Conservation (phyloP, 2,888 invertebrate genomes). For the Drosophila ezoana region DNA sequence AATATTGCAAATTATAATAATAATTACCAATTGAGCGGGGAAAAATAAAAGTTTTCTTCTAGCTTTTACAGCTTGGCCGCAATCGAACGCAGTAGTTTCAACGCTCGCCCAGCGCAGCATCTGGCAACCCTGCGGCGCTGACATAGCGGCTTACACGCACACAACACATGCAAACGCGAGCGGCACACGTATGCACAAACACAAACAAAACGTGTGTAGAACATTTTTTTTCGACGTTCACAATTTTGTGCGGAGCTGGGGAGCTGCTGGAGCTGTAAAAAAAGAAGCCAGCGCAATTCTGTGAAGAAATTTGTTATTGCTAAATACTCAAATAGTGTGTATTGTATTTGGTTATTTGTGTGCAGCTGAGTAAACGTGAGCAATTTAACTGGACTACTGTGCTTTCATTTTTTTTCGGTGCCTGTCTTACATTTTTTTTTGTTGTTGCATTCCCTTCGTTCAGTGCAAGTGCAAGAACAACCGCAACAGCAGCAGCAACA, state of each 20-base stretch:
- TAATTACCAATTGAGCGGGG: background rate
- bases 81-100: background rate
- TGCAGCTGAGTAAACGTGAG: conserved; percentile 19
- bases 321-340: conserved; percentile 13
- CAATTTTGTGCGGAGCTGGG: conserved; percentile 59
- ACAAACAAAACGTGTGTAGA: conserved; percentile 45
- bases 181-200: conserved; percentile 44
- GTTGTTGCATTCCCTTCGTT: conserved; percentile 11
- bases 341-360: conserved; percentile 18
- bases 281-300: conserved; percentile 22
- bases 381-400: conserved; percentile 14
- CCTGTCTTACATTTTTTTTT: conserved; percentile 5
- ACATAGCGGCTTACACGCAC: conserved; percentile 62
- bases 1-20: fast-evolving
- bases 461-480: conserved; percentile 34
- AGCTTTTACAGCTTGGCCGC: fast-evolving
- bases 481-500: conserved; percentile 23
- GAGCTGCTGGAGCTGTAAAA: conserved; percentile 43
- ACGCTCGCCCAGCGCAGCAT: fast-evolving
- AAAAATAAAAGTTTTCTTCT: conserved; percentile 8
- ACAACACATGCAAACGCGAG: conserved; percentile 50
- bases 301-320: conserved; percentile 14
- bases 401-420: conserved; percentile 12
- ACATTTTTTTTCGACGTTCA: conserved; percentile 65
- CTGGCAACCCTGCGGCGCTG: conserved; percentile 56